phyloP scores from a whole-genome alignment of 2,888 invertebrate species.

The Aspidiotus destructor region DNA sequence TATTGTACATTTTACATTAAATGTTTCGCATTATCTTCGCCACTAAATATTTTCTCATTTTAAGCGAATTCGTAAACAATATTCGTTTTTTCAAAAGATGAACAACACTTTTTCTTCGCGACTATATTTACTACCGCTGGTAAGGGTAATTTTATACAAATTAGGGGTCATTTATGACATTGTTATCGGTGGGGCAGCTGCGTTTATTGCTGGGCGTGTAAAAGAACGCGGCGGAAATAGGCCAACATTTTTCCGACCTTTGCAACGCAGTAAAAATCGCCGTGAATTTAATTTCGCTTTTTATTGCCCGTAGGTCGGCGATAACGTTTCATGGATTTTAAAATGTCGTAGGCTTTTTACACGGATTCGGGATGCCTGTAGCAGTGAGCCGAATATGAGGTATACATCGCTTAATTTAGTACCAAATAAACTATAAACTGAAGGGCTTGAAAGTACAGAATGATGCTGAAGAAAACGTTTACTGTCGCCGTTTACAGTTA shows the following conservation, averaged over 20 bases:
- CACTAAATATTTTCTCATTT: constrained; percentile 1
- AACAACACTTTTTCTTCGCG: not conserved
- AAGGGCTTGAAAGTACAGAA: no score
- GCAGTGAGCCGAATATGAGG: no score
- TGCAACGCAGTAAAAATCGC: no score
- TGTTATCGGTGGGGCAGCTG: not conserved
- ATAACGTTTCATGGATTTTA: no score
- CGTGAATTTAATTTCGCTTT: no score
- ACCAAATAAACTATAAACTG: no score
- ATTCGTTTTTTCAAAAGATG: not conserved
- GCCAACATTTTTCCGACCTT: not conserved
- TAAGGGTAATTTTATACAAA: constrained; percentile 2
- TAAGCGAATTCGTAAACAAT: constrained; percentile 2
- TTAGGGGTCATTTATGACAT: constrained; percentile 1
- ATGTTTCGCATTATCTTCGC: constrained; percentile 2
- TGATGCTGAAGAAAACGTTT: no score
- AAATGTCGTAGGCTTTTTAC: no score
- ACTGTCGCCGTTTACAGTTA: no score
- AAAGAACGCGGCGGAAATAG: not conserved
- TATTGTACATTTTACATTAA: not conserved
- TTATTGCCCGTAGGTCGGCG: no score
- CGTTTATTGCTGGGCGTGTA: not conserved
- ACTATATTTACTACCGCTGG: not conserved
- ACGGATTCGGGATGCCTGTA: no score
- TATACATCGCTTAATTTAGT: no score